Base-by-base conservation (phyloP, 1,140 invertebrate species). In the Heterodera carotae region DNA sequence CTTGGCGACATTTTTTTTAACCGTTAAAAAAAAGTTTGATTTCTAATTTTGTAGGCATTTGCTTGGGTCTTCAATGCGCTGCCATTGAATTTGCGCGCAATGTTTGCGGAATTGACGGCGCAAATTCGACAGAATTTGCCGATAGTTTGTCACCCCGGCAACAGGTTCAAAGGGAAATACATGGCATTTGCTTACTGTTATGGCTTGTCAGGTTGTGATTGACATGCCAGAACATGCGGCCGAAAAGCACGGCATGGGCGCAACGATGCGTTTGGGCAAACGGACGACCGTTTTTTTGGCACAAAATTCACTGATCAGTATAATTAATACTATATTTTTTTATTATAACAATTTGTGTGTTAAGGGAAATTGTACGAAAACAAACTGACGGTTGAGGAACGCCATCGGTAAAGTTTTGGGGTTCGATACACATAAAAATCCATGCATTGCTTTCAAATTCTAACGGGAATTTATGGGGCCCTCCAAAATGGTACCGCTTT, bases 181-280 rank as follows among this genome's bases (percentile, higher is more conserved):
- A 60, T 71, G 27, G 1, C 31, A 22, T 75, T 76, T 31, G 6
- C 22, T 59, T 56, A 2, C 10, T 48, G 6, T 34, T 36, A 22
- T 25, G 0, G 18, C 22, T 22, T 22, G 48, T 56, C 22, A 86
- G 81, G 75, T 91, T 88, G 88, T 99, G 1, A 95, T 99, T 76
- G 96, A 99, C 81, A 99, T 99, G 97, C 95, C 96, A 0, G 97
- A 99, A 90, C 94, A 98, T 88, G 94, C 95, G 89, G 94, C 94
- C 1, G 39, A 80, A n/a, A 90, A 93, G 53, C 76, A 82, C 22
- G 85, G 82, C 79, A 92, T 97, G 90, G 97, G 97, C 6, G 97
- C 96, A 31, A 99, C 97, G 0, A 99, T 99, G 97, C 90, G 97
- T 76, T 89, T 99, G 12, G 97, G 97, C 15, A 94, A 93, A 86